Evolutionary conservation across 2,888 invertebrate species (phyloP).

Genomic region (Thymelicus sylvestris): DNA sequence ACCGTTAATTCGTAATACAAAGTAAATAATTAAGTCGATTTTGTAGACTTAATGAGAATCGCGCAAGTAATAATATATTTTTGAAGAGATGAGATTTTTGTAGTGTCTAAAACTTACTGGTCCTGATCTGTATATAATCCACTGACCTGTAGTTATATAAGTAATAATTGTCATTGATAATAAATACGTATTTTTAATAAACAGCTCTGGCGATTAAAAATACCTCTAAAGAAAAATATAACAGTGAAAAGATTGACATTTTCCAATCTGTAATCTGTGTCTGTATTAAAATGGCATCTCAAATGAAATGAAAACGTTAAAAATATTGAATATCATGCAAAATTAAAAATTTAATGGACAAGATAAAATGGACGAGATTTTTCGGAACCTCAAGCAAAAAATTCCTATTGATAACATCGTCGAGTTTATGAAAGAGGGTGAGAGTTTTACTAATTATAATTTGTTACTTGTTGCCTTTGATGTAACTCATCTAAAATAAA

Average conservation of each 20-base stretch:
- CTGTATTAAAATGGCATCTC: background rate
- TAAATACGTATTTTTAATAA: no score
- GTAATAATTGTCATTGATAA: no score
- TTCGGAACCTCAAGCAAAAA: slow-evolving; percentile 59
- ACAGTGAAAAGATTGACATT: background rate
- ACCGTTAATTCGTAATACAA: slow-evolving; percentile 13
- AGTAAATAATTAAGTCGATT: slow-evolving; percentile 9
- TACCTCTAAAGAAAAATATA: no score
- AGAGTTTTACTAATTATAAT: slow-evolving; percentile 24
- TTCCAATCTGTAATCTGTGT: background rate
- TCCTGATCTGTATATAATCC: no score
- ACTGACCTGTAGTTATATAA: no score
- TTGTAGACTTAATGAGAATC: background rate
- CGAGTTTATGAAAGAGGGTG: slow-evolving; percentile 56
- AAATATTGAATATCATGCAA: slow-evolving; percentile 11
- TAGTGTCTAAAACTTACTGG: no score
- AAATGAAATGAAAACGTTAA: slow-evolving; percentile 11
- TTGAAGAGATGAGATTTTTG: no score
- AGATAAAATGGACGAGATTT: slow-evolving; percentile 60
- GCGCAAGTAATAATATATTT: background rate
- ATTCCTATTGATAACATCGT: slow-evolving; percentile 54
- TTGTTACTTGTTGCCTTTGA: no score
- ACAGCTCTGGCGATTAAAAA: no score
- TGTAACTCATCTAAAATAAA: no score
- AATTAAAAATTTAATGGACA: slow-evolving; percentile 9